Percentiles rank a stretch among this genome's conserved stretches.
Evolutionary conservation across 2,888 invertebrate species (phyloP).

Genomic region (Cheilosia vernalis): DNA sequence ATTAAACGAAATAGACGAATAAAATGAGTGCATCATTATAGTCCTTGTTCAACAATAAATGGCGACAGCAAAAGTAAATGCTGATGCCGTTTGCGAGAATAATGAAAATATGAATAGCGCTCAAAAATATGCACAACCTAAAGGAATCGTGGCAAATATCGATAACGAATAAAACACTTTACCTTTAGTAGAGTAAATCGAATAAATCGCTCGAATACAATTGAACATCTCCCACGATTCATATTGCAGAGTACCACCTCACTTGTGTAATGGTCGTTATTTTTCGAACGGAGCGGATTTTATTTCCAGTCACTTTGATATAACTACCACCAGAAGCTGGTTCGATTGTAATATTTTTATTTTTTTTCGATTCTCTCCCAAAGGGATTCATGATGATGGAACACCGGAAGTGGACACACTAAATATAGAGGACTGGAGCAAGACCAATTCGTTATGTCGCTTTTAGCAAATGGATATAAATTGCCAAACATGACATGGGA

Average conservation of each 20-base stretch:
- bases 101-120: no score
- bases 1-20: no score
- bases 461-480: constrained; percentile 65
- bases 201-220: constrained; percentile 29
- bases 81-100: no score
- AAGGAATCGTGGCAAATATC: not conserved
- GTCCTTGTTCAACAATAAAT: no score
- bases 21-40: no score
- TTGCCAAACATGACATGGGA: constrained; percentile 61
- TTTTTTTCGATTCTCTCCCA: not conserved
- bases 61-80: no score
- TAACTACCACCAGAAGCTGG: constrained; percentile 14
- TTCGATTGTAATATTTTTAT: constrained; percentile 24
- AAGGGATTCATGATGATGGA: constrained; percentile 26
- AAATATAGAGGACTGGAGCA: constrained; percentile 14
- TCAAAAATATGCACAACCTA: no score
- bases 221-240: not conserved
- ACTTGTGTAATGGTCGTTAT: constrained; percentile 22
- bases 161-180: not conserved
- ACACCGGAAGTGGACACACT: not conserved
- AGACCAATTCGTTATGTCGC: constrained; percentile 69
- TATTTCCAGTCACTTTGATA: constrained; percentile 6
- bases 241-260: constrained; percentile 8
- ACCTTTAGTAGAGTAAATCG: constrained; percentile 1
- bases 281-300: constrained; percentile 18